A percentile compares a stretch with the other conserved stretches of the same genome.
These are phyloP conservation scores for Micromys minutus DNA, from an alignment of 2,113 vertebrate species.

Conservation along the genomic window DNA sequence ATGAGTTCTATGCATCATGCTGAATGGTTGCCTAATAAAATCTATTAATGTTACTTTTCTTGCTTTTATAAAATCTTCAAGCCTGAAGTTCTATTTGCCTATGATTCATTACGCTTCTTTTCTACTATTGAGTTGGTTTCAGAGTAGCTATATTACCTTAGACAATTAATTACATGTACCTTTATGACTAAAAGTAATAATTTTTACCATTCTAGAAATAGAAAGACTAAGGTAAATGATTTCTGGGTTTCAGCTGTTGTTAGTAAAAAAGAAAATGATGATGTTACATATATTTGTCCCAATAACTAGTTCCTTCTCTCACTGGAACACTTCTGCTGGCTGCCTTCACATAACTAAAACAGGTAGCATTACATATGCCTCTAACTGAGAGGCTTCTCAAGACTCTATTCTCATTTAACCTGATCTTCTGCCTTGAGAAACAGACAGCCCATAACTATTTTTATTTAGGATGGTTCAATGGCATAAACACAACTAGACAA, in stretches of 20 bases:
- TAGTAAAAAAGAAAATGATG: neutral
- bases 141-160: neutral
- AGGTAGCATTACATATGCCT: neutral
- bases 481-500: neutral
- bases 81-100: neutral
- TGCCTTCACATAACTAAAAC: neutral
- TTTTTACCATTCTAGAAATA: neutral
- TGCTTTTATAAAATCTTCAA: neutral
- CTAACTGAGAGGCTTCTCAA: neutral
- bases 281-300: constrained; percentile 16
- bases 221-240: neutral
- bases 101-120: neutral
- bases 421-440: neutral
- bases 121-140: neutral
- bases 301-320: neutral
- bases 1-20: neutral
- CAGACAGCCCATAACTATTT: neutral
- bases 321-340: neutral
- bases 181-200: no score
- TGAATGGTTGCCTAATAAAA: neutral
- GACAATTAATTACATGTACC: neutral
- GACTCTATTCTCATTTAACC: neutral
- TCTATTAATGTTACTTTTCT: neutral
- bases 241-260: neutral
- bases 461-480: constrained; percentile 7